phyloP scores from a whole-genome alignment of 2,113 vertebrate species.

The Riparia riparia region DNA sequence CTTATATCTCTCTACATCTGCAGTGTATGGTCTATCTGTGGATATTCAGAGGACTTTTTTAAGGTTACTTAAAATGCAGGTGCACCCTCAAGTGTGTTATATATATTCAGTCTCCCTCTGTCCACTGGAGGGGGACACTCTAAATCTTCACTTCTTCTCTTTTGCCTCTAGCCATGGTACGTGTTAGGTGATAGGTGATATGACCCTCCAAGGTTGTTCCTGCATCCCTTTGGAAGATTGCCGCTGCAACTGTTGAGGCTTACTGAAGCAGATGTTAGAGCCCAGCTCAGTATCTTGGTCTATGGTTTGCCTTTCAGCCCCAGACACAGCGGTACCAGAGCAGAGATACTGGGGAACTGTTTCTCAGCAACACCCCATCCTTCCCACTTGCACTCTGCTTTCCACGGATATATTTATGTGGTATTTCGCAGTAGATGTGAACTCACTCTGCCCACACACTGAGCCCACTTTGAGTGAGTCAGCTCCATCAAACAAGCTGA shows the following conservation, averaged over 20 bases:
- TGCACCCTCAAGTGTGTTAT: not conserved
- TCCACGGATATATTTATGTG: conserved; percentile 42
- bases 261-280: not conserved
- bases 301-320: not conserved
- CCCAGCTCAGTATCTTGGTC: not conserved
- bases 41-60: not conserved
- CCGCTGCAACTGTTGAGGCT: not conserved
- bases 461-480: conserved; percentile 66
- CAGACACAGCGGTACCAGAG: not conserved
- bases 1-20: not conserved
- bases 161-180: not conserved
- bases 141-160: not conserved
- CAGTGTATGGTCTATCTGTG: not conserved
- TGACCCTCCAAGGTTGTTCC: not conserved
- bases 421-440: conserved; percentile 50
- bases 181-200: not conserved
- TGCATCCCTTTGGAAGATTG: not conserved
- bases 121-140: not conserved
- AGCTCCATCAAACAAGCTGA: conserved; percentile 35
- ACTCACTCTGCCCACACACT: conserved; percentile 53
- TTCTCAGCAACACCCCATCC: conserved; percentile 54
- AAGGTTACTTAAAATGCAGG: not conserved
- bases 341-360: conserved; percentile 4
- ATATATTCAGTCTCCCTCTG: not conserved
- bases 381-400: conserved; percentile 55